Conservation (phyloP, 2,888 invertebrate genomes). For the Hecatera dysodea region DNA sequence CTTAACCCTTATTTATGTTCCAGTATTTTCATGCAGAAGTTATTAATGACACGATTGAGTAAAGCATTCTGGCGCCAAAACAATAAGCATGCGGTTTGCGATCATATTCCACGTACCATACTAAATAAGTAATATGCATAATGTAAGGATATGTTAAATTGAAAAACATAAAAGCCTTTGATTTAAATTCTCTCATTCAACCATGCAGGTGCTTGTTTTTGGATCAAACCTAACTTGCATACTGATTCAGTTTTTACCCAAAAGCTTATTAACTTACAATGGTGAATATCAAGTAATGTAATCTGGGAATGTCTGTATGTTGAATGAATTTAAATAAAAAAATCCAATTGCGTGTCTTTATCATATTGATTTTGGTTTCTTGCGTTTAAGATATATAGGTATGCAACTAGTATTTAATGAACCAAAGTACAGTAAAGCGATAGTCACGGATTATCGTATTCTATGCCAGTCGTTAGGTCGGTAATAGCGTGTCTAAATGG, state of each 20-base stretch:
- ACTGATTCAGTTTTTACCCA: slow-evolving; percentile 25
- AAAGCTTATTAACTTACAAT: slow-evolving; percentile 48
- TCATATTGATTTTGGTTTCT: slow-evolving; percentile 3
- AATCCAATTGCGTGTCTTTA: background rate
- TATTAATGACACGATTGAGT: background rate
- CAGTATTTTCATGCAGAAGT: background rate
- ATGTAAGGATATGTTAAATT: slow-evolving; percentile 2
- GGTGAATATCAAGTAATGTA: slow-evolving; percentile 39
- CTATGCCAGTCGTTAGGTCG: background rate
- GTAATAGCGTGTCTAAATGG: slow-evolving; percentile 8
- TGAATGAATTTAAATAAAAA: slow-evolving; percentile 29
- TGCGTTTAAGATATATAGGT: background rate
- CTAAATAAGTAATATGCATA: background rate
- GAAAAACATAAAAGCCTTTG: background rate
- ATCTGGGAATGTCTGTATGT: slow-evolving; percentile 21
- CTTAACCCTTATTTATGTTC: background rate
- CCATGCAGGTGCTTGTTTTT: slow-evolving; percentile 38
- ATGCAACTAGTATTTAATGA: slow-evolving; percentile 6
- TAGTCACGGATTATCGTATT: slow-evolving; percentile 32
- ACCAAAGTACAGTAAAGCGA: slow-evolving; percentile 7
- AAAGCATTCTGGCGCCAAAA: background rate
- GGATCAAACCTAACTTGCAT: slow-evolving; percentile 30
- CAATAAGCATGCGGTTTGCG: background rate
- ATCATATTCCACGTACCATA: slow-evolving; percentile 1
- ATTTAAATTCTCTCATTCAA: slow-evolving; percentile 12